Conservation (phyloP, 2,797 vertebrate genomes). For the Scyliorhinus canicula region DNA sequence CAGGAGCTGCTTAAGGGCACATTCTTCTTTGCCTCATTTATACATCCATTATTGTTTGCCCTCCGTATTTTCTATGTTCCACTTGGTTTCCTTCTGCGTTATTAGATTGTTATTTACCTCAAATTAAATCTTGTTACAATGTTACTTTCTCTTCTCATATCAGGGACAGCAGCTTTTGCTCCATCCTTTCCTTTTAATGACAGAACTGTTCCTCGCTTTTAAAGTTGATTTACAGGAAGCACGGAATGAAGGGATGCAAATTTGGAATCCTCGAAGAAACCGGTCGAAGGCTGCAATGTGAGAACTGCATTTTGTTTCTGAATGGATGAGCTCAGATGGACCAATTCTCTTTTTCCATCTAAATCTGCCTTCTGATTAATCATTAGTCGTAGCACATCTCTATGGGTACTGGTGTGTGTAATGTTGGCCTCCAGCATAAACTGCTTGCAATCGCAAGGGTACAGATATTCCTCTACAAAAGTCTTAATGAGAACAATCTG, state of each 20-base stretch:
- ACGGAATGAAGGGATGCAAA: not conserved
- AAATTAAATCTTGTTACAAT: not conserved
- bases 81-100: not conserved
- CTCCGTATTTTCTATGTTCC: not conserved
- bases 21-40: not conserved
- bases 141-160: not conserved
- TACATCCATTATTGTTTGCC: not conserved
- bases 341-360: not conserved
- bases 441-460: not conserved
- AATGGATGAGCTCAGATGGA: not conserved
- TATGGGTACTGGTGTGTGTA: not conserved
- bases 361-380: not conserved
- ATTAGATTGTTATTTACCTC: not conserved
- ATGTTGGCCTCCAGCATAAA: not conserved
- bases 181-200: not conserved
- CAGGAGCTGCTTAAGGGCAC: not conserved
- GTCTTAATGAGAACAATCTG: conserved; percentile 13
- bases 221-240: not conserved
- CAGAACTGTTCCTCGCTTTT: not conserved
- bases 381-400: not conserved
- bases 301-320: not conserved
- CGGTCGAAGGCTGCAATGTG: not conserved
- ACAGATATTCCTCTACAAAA: not conserved
- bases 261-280: not conserved
- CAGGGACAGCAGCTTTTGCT: not conserved